Evolutionary conservation across 1,140 invertebrate genomes (phyloP).

Genomic region (Drusus annulatus): DNA sequence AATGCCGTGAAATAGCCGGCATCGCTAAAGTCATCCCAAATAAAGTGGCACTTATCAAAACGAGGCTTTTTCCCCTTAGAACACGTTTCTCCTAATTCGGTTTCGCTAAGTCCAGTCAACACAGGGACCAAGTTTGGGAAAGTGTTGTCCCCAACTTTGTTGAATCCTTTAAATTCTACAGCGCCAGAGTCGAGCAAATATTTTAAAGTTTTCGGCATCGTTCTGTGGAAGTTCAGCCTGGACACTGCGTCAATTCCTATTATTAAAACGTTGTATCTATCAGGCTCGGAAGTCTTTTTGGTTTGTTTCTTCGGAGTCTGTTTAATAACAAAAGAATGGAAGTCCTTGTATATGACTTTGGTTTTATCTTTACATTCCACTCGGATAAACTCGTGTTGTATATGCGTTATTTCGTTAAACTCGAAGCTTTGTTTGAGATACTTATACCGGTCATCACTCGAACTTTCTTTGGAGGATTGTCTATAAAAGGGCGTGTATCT

Average conservation of each 20-base stretch:
- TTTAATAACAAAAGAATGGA: conserved; percentile 76
- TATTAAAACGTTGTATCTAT: conserved; percentile 78
- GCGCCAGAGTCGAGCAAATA: conserved; percentile 76
- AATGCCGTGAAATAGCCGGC: conserved; percentile 84
- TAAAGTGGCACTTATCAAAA: conserved; percentile 78
- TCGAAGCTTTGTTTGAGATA: conserved; percentile 68
- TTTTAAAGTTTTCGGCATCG: conserved; percentile 81
- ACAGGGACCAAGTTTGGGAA: conserved; percentile 86
- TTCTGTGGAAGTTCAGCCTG: conserved; percentile 86
- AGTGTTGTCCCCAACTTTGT: conserved; percentile 88
- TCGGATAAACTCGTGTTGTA: conserved; percentile 75
- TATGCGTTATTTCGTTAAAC: conserved; percentile 62
- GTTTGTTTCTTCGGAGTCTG: conserved; percentile 61
- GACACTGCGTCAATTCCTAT: conserved; percentile 92
- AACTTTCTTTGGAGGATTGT: conserved; percentile 64
- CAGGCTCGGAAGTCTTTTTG: too few species aligned
- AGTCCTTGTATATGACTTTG: conserved; percentile 76
- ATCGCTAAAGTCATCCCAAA: conserved; percentile 84
- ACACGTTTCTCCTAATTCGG: conserved; percentile 75
- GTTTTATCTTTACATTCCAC: conserved; percentile 73
- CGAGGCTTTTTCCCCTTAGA: conserved; percentile 70
- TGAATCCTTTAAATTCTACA: conserved; percentile 84
- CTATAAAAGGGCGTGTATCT: conserved; percentile 77
- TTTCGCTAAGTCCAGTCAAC: conserved; percentile 76
- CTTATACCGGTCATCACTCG: conserved; percentile 65